Percentiles rank a stretch among this genome's conserved stretches.
Conservation (phyloP, 1,140 invertebrate genomes). For the Papilio aristodemus region DNA sequence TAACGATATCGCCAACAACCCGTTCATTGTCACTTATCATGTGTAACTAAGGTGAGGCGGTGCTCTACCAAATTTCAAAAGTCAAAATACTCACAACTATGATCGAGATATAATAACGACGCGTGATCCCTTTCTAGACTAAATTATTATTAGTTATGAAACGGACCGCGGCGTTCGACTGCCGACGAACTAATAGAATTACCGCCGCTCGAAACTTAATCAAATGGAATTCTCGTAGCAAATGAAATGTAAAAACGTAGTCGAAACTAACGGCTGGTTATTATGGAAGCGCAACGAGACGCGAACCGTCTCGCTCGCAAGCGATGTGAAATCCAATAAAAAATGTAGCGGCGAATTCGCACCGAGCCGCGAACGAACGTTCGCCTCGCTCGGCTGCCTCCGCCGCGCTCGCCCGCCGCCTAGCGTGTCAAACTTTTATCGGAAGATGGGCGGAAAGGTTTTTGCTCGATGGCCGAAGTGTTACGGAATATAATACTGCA, state of each 20-base stretch:
- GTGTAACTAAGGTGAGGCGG: no score
- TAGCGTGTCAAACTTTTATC: slow-evolving; percentile 12
- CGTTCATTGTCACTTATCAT: no score
- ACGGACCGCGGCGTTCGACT: not conserved
- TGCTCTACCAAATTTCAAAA: no score
- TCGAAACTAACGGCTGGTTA: slow-evolving; percentile 28
- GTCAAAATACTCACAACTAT: no score
- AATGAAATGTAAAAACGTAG: slow-evolving; percentile 39
- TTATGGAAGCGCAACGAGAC: slow-evolving; percentile 16
- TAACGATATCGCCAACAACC: no score
- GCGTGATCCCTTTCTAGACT: not conserved
- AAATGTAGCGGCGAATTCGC: slow-evolving; percentile 13
- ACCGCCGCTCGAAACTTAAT: slow-evolving; percentile 33
- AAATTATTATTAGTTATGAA: not conserved
- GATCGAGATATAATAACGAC: not conserved
- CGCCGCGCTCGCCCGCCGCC: not conserved
- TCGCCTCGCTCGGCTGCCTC: not conserved
- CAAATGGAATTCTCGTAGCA: slow-evolving; percentile 34
- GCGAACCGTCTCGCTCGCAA: slow-evolving; percentile 13
- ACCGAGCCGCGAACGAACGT: slow-evolving; percentile 8
- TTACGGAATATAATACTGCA: not conserved
- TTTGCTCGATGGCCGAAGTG: not conserved
- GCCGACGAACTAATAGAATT: slow-evolving; percentile 13
- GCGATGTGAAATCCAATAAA: slow-evolving; percentile 29
- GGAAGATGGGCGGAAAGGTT: not conserved